Evolutionary conservation across 2,888 invertebrate species (phyloP).

Genomic region (Chrysotoxum bicinctum): DNA sequence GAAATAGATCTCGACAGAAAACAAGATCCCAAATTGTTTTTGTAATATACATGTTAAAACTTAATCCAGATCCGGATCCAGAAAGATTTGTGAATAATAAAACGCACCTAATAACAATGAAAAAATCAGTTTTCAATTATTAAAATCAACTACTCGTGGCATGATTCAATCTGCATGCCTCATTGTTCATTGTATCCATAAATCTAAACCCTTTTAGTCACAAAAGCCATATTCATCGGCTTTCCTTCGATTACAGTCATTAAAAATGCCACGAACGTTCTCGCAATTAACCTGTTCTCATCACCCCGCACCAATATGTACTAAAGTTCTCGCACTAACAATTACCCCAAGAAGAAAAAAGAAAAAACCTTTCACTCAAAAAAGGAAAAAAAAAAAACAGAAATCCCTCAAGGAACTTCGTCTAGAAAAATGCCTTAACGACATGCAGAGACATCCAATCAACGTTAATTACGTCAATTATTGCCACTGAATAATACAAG

Average conservation of each 20-base stretch:
- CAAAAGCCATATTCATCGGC: background rate
- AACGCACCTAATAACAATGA: too few relatives aligned
- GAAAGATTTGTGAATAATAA: too few relatives aligned
- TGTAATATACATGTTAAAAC: too few relatives aligned
- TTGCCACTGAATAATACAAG: slow-evolving; percentile 67
- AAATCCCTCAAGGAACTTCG: slow-evolving; percentile 4
- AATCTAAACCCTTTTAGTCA: background rate
- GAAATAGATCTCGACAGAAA: too few relatives aligned
- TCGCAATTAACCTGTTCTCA: slow-evolving; percentile 33
- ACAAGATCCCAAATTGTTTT: too few relatives aligned
- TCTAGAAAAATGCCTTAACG: slow-evolving; percentile 49
- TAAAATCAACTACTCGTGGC: background rate
- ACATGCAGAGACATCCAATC: slow-evolving; percentile 67
- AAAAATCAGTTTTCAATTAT: background rate
- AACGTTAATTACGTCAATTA: slow-evolving; percentile 68
- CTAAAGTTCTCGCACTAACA: background rate
- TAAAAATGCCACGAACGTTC: slow-evolving; percentile 32
- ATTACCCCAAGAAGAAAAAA: background rate
- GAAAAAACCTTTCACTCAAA: background rate
- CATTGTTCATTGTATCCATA: background rate
- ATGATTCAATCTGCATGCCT: background rate
- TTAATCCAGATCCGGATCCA: too few relatives aligned
- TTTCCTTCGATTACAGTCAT: slow-evolving; percentile 27
- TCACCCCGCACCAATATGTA: background rate
- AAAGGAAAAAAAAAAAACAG: background rate